Evolutionary conservation across 2,888 invertebrate species (phyloP).

Genomic region (Euspilapteryx auroguttella): DNA sequence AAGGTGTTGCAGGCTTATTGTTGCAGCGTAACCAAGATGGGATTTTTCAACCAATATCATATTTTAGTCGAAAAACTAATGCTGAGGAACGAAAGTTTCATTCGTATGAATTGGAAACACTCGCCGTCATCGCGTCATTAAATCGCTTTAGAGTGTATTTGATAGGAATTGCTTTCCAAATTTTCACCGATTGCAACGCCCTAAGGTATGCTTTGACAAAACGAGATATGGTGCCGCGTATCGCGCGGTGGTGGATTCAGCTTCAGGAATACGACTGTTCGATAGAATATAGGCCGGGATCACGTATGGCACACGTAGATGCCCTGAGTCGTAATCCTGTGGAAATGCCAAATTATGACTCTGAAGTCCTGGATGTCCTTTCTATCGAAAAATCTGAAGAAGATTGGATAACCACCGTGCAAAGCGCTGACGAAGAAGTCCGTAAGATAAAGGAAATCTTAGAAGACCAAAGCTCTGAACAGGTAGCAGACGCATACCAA

Average conservation of each 20-base stretch:
- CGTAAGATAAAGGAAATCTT: neutral
- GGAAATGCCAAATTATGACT: neutral
- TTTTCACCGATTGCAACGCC: constrained; percentile 9
- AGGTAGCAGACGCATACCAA: constrained; percentile 2
- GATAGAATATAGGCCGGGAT: too few species aligned
- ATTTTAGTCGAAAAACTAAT: too few species aligned
- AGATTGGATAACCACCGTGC: neutral
- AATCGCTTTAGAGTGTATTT: constrained; percentile 10
- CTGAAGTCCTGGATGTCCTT: neutral
- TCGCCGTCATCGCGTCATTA: constrained; percentile 9
- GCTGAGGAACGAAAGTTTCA: too few species aligned
- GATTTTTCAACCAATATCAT: too few species aligned
- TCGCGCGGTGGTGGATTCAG: constrained; percentile 8
- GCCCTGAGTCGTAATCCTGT: constrained; percentile 11
- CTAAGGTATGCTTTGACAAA: constrained; percentile 10
- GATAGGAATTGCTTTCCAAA: constrained; percentile 10
- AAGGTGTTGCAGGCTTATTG: too few species aligned
- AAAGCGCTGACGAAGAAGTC: neutral
- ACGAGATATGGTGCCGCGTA: constrained; percentile 9
- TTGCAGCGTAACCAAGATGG: too few species aligned
- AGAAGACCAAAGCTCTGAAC: neutral
- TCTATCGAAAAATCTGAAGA: neutral
- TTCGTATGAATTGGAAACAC: constrained; percentile 2
- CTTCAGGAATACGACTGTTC: too few species aligned
- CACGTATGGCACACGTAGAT: constrained; percentile 11